phyloP scores from a whole-genome alignment of 2,888 invertebrate species.

The Mythimna ferrago region DNA sequence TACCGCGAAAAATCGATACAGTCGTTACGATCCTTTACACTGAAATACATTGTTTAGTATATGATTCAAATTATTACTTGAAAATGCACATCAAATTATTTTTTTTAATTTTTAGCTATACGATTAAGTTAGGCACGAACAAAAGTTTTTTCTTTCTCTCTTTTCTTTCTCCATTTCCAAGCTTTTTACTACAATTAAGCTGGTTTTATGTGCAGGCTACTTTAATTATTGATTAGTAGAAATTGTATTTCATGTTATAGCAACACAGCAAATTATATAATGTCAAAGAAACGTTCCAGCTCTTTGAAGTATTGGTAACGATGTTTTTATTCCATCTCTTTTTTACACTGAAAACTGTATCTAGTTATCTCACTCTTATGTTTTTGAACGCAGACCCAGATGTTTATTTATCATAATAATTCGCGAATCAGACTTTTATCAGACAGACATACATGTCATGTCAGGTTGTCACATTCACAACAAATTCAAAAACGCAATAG shows the following conservation, averaged over 20 bases:
- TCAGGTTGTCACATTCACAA: conserved; percentile 73
- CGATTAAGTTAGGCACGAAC: too few relatives aligned
- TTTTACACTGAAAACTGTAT: neutral
- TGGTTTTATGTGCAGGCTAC: neutral
- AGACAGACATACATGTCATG: conserved; percentile 36
- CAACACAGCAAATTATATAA: conserved; percentile 49
- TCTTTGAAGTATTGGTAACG: neutral
- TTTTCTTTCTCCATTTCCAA: neutral
- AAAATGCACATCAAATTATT: too few relatives aligned
- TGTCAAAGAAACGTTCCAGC: conserved; percentile 50
- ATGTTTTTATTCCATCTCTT: conserved; percentile 41
- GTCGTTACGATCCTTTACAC: conserved; percentile 66
- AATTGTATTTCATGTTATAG: conserved; percentile 3
- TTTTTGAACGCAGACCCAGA: conserved; percentile 10
- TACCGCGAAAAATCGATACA: conserved; percentile 76
- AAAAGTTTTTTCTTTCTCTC: too few relatives aligned
- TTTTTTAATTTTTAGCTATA: too few relatives aligned
- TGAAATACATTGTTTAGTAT: neutral
- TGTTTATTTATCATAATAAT: conserved; percentile 38
- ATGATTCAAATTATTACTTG: neutral
- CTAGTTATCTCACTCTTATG: conserved; percentile 24
- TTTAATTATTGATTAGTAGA: conserved; percentile 30
- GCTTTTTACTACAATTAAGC: neutral
- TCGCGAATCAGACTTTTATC: conserved; percentile 13
- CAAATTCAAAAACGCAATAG: conserved; percentile 85